Evolutionary conservation across 2,797 vertebrate genomes (phyloP), one percentile per base, ranked within the genome.

Genomic region (Erethizon dorsatum): DNA sequence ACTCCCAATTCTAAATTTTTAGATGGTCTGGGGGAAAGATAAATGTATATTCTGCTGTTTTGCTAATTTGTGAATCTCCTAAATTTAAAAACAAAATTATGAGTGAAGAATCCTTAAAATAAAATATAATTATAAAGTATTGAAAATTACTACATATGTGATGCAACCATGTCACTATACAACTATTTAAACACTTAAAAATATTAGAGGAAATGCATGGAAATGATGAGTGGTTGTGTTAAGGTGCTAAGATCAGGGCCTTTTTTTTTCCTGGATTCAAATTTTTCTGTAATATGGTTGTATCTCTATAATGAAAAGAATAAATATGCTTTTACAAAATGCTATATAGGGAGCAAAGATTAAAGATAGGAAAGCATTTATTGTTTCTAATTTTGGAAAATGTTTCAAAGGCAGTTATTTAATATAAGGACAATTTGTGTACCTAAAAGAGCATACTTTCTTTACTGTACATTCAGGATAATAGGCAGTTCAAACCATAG

Each of bases 361-460:
- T 95, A 96, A 95, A 85, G 78, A 50, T 47, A 77, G 47, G 86
- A 80, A 96, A 79, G 3, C 7, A 73, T 90, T 92, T 92, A 24
- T 61, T 90, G 37, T 26, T 85, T 96, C 59, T 94, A 94, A 90
- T 95, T 95, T 59, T 95, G 31, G 59, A 37, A 91, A 18, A 71
- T 94, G 22, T 91, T 96, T 94, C n/a, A 91, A 83, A 86, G 26
- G 22, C 33, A 90, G 14, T 92, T 97, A 84, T 69, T 91, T 94
- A 94, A 94, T 92, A 54, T 67, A 65, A 91, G 31, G 9, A 83
- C 59, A 95, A 85, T 91, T 89, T 54, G 56, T 94, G 6, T 94
- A 73, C 28, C 59, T 18, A 22, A 79, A 96, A 69, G 28, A 73
- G 8, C 33, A 1, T 83, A 71, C 20, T 95, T 94, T 88, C 4